Conservation (phyloP, 2,888 invertebrate species). For the Phortica magna region DNA sequence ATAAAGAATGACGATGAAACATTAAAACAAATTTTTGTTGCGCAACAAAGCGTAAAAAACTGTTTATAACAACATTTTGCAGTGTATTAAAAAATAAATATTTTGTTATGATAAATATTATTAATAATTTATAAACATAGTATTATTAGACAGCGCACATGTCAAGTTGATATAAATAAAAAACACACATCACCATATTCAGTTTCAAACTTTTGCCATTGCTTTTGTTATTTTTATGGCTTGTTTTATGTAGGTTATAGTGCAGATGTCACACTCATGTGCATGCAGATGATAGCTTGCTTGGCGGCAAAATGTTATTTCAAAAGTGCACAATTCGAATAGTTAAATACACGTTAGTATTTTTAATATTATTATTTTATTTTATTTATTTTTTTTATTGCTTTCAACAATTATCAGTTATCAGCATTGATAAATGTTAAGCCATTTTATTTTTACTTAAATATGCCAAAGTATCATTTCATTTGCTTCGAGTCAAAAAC, state of each 20-base stretch:
- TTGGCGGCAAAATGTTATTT: not conserved
- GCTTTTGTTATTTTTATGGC: not conserved
- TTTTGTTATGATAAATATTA: not conserved
- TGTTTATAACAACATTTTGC: not conserved
- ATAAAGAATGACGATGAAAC: not conserved
- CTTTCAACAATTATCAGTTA: too few species aligned
- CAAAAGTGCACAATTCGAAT: too few species aligned
- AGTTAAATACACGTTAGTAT: not conserved
- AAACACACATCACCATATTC: not conserved
- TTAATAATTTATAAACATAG: not conserved
- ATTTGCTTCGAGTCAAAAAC: slow-evolving; percentile 26
- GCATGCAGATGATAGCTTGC: not conserved
- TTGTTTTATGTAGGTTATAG: not conserved
- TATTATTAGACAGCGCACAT: not conserved
- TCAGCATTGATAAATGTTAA: slow-evolving; percentile 14
- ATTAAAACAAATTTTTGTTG: not conserved
- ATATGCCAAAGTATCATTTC: slow-evolving; percentile 15
- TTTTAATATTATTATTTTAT: not conserved
- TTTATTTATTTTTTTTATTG: not conserved
- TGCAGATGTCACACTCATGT: not conserved
- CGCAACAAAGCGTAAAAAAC: not conserved
- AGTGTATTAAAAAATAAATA: not conserved
- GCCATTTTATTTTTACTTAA: not conserved
- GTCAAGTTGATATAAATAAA: not conserved
- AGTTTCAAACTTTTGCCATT: not conserved